Percentiles rank a stretch among this genome's conserved stretches.
Evolutionary conservation across 2,888 invertebrate genomes (phyloP).

Genomic region (Phyto melanocephala): DNA sequence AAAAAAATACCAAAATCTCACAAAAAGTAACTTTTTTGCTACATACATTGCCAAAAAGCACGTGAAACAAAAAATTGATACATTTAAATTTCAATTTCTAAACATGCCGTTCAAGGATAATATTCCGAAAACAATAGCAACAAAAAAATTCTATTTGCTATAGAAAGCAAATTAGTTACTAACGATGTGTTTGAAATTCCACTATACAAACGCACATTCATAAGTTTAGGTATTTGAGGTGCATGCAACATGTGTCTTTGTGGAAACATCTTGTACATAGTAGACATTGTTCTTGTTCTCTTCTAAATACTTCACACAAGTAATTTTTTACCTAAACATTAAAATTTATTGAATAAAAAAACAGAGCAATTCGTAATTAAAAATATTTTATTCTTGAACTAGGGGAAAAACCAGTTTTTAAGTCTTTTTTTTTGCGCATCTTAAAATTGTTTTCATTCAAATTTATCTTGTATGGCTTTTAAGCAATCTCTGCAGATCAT

Average conservation of each 20-base stretch:
- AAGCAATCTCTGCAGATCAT: constrained; percentile 7
- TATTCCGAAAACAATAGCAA: too few species aligned
- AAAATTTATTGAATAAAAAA: constrained; percentile 14
- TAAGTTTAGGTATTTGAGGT: constrained; percentile 8
- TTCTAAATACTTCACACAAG: constrained; percentile 15
- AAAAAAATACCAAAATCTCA: constrained; percentile 34
- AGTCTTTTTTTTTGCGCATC: constrained; percentile 9
- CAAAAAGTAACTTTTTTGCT: constrained; percentile 39
- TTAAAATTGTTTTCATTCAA: not conserved
- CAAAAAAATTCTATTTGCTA: not conserved
- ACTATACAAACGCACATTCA: not conserved
- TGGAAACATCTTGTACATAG: constrained; percentile 5
- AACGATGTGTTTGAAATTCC: constrained; percentile 55
- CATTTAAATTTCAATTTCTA: constrained; percentile 48
- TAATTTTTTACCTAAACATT: constrained; percentile 50
- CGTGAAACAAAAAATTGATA: constrained; percentile 59
- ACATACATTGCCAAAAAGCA: constrained; percentile 9
- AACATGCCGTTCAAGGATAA: not conserved
- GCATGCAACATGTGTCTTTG: constrained; percentile 62
- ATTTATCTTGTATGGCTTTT: not conserved
- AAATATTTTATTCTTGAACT: not conserved
- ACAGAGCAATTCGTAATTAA: constrained; percentile 48
- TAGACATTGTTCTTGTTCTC: constrained; percentile 10
- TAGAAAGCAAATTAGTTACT: constrained; percentile 60
- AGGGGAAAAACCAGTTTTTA: constrained; percentile 56